Conservation (phyloP, 2,113 vertebrate species). For the Corydoras maculifer region DNA sequence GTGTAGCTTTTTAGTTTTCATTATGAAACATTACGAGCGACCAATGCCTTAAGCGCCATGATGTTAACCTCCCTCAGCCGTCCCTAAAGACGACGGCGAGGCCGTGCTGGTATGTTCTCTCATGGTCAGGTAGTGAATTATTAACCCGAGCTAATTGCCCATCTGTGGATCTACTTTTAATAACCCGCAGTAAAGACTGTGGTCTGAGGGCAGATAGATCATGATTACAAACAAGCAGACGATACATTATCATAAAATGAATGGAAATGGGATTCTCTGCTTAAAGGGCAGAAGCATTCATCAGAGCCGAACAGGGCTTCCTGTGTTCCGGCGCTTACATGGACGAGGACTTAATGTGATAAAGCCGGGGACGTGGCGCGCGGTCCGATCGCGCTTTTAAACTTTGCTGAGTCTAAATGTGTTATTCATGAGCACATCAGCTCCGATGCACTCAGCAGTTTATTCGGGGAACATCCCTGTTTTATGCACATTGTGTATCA, state of each 20-base stretch:
- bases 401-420: neutral
- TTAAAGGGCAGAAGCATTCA: conserved; percentile 43
- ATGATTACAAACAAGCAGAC: conserved; percentile 25
- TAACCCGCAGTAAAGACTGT: neutral
- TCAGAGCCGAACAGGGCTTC: conserved; percentile 34
- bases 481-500: too few relatives aligned
- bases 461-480: too few relatives aligned
- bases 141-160: neutral
- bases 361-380: conserved; percentile 9
- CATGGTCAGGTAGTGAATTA: neutral
- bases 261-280: conserved; percentile 39
- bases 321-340: conserved; percentile 26
- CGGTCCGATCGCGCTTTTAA: neutral
- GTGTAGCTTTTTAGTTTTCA: too few relatives aligned
- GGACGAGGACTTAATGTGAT: conserved; percentile 33
- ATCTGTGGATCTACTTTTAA: neutral
- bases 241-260: conserved; percentile 37
- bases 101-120: too few relatives aligned
- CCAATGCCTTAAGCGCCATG: too few relatives aligned
- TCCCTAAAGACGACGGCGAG: too few relatives aligned
- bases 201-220: conserved; percentile 29
- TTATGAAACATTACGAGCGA: too few relatives aligned
- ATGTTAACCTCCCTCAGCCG: too few relatives aligned
- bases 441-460: neutral
- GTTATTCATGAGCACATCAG: neutral